A percentile compares a stretch with the other conserved stretches of the same genome.
phyloP scores from a whole-genome alignment of 2,888 invertebrate species.

The Megamerina dolium region DNA sequence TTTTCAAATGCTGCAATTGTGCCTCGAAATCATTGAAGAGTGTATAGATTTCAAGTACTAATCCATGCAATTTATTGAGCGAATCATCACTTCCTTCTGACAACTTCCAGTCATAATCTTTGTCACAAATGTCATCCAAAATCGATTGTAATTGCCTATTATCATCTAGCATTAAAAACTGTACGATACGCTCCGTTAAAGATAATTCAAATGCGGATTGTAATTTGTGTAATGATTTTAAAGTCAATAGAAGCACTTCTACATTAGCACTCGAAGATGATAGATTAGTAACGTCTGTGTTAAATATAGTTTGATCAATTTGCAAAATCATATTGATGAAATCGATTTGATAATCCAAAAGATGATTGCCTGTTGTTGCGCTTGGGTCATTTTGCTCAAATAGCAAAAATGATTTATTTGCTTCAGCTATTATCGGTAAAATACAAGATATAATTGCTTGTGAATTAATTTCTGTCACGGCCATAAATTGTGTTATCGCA shows the following conservation, averaged over 20 bases:
- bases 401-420: constrained; percentile 22
- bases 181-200: constrained; percentile 19
- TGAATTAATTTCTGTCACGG: too few species aligned
- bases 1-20: constrained; percentile 6
- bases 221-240: constrained; percentile 11
- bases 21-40: constrained; percentile 17
- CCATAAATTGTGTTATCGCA: constrained; percentile 14
- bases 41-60: constrained; percentile 10
- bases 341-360: constrained; percentile 28
- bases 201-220: constrained; percentile 13
- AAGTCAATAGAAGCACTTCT: not conserved
- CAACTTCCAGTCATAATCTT: too few species aligned
- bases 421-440: constrained; percentile 24
- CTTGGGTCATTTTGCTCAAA: constrained; percentile 24
- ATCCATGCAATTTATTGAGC: constrained; percentile 2
- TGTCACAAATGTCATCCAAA: constrained; percentile 16
- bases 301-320: constrained; percentile 22
- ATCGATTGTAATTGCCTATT: constrained; percentile 12
- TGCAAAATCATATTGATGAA: constrained; percentile 28
- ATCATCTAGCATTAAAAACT: constrained; percentile 20
- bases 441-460: too few species aligned
- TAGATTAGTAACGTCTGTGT: constrained; percentile 1
- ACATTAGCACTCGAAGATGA: too few species aligned
- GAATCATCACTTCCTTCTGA: too few species aligned
- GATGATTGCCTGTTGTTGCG: constrained; percentile 13